Conservation (phyloP, 2,888 invertebrate species). For the Tuta absoluta region DNA sequence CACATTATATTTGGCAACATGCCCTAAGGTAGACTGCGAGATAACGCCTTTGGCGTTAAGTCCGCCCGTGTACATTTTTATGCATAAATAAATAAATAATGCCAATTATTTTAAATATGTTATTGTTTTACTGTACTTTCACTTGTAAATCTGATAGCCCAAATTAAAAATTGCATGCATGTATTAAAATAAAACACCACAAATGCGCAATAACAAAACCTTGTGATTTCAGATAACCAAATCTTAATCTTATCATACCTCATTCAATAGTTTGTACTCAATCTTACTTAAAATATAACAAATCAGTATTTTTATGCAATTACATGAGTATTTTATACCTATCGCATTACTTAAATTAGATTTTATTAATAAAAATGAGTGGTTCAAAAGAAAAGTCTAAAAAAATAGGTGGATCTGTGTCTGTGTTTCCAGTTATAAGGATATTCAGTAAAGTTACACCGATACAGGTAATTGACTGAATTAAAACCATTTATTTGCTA, state of each 20-base stretch:
- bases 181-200: background rate
- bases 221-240: background rate
- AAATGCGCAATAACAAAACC: background rate
- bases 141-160: too few relatives aligned
- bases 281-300: constrained; percentile 9
- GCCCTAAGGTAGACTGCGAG: too few relatives aligned
- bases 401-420: constrained; percentile 37
- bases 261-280: background rate
- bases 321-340: too few relatives aligned
- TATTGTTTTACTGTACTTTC: too few relatives aligned
- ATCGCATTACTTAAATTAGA: too few relatives aligned
- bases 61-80: too few relatives aligned
- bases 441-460: constrained; percentile 68
- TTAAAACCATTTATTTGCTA: too few relatives aligned
- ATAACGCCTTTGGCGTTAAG: too few relatives aligned
- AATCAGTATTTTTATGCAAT: background rate
- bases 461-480: constrained; percentile 68
- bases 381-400: background rate
- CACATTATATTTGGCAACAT: too few relatives aligned
- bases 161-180: background rate
- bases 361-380: background rate
- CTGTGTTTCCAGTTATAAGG: constrained; percentile 61
- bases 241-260: constrained; percentile 3
- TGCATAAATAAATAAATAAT: too few relatives aligned
- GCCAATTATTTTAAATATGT: too few relatives aligned